Evolutionary conservation across 2,888 invertebrate genomes (phyloP).

Genomic region (Napeogenes inachia): DNA sequence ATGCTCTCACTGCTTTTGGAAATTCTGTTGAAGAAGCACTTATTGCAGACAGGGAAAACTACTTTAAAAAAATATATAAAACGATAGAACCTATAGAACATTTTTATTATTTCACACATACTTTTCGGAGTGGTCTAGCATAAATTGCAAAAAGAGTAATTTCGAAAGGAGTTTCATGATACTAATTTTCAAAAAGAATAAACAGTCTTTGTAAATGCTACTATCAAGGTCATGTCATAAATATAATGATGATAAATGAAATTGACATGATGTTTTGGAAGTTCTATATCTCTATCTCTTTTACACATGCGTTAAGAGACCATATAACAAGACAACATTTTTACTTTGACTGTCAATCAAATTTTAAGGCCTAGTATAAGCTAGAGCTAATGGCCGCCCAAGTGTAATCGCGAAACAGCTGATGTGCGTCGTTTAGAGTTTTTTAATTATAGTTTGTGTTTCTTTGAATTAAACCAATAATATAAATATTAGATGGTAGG

Average conservation of each 20-base stretch:
- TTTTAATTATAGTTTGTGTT: constrained; percentile 46
- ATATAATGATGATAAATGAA: constrained; percentile 38
- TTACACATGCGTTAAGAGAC: constrained; percentile 10
- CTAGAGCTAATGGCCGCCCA: constrained; percentile 70
- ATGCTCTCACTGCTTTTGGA: too few relatives aligned
- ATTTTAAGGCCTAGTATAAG: constrained; percentile 38
- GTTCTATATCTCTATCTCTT: constrained; percentile 37
- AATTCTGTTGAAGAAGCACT: too few relatives aligned
- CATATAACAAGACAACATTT: constrained; percentile 12
- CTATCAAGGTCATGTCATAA: constrained; percentile 56
- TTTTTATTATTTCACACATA: too few relatives aligned
- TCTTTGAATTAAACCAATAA: constrained; percentile 39
- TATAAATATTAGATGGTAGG: constrained; percentile 61
- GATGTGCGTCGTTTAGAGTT: constrained; percentile 66
- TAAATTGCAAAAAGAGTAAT: too few relatives aligned
- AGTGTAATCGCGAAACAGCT: constrained; percentile 69
- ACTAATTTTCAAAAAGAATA: neutral
- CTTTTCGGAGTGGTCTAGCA: too few relatives aligned
- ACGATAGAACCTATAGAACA: too few relatives aligned
- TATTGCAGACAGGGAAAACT: too few relatives aligned
- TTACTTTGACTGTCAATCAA: constrained; percentile 26
- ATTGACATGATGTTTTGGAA: constrained; percentile 23
- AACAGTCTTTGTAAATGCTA: constrained; percentile 28
- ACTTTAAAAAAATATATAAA: too few relatives aligned
- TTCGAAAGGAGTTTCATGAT: too few relatives aligned